Conservation (phyloP, 35 echinoderm and acorn worm species). For the Apostichopus parvimensis region DNA sequence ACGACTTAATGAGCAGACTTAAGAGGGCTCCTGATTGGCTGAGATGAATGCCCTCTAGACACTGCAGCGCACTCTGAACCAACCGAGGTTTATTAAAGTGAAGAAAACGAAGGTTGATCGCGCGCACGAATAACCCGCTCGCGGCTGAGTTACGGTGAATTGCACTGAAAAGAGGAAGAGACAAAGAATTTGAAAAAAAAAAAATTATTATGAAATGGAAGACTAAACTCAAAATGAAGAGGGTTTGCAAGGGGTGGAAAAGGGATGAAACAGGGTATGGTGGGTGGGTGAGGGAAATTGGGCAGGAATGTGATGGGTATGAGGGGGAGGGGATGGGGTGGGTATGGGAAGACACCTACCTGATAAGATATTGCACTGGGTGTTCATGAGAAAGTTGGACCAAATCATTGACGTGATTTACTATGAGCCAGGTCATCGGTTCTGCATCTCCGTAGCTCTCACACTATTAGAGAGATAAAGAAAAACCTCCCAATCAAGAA, state of each 20-base stretch:
- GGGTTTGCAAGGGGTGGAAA: too few species aligned
- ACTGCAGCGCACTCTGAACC: conserved; percentile 76
- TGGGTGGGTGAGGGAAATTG: too few species aligned
- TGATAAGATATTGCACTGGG: conserved; percentile 97
- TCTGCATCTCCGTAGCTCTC: conserved; percentile 94
- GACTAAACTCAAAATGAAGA: too few species aligned
- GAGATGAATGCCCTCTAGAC: conserved; percentile 84
- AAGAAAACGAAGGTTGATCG: conserved; percentile 77
- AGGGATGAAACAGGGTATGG: too few species aligned
- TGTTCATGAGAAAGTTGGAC: conserved; percentile 92
- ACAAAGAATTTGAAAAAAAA: too few species aligned
- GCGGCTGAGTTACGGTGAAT: conserved; percentile 95
- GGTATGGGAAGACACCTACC: conserved; percentile 45
- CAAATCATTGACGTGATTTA: conserved; percentile 98
- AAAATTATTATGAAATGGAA: too few species aligned
- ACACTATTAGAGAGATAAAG: conserved; percentile 64
- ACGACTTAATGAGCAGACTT: conserved; percentile 76
- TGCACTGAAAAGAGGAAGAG: conserved; percentile 62
- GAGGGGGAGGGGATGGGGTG: too few species aligned
- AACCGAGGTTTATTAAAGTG: conserved; percentile 76
- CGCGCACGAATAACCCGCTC: conserved; percentile 86
- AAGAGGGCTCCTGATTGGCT: conserved; percentile 84
- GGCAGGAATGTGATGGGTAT: too few species aligned
- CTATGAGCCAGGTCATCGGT: conserved; percentile 93
- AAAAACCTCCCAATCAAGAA: too few species aligned